A percentile compares a stretch with the other conserved stretches of the same genome.
These are phyloP conservation scores for Hypotaenidia philippensis DNA, from an alignment of 2,797 vertebrate species.

Conservation along the genomic window DNA sequence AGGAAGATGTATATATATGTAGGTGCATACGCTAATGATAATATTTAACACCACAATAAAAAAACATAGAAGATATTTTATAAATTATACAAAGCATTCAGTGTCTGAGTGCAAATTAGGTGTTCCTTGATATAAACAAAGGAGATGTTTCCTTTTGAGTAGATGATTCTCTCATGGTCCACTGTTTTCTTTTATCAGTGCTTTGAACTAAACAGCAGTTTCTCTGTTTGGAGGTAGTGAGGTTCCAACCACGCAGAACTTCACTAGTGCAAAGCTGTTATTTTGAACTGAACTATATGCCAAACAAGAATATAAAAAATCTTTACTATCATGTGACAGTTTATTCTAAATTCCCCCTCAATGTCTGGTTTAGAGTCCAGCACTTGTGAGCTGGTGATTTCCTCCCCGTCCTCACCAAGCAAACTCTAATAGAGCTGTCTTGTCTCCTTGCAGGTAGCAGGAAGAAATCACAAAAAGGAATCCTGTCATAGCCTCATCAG, in stretches of 20 bases:
- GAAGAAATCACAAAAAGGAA: slow-evolving; percentile 25
- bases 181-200: background rate
- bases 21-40: background rate
- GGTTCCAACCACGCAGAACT: background rate
- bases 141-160: background rate
- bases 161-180: background rate
- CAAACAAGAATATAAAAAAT: background rate
- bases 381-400: background rate
- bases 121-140: background rate
- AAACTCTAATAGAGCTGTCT: background rate
- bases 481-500: background rate
- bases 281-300: background rate
- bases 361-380: background rate
- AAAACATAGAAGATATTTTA: background rate
- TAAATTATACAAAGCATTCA: background rate
- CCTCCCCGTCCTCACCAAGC: background rate
- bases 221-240: background rate
- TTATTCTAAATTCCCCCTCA: background rate
- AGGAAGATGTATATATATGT: background rate
- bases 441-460: background rate
- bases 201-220: background rate
- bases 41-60: background rate
- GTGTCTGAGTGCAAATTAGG: background rate
- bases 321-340: background rate
- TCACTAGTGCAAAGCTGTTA: background rate